Conservation (phyloP, 2,888 invertebrate species). For the Drosophila falleni region DNA sequence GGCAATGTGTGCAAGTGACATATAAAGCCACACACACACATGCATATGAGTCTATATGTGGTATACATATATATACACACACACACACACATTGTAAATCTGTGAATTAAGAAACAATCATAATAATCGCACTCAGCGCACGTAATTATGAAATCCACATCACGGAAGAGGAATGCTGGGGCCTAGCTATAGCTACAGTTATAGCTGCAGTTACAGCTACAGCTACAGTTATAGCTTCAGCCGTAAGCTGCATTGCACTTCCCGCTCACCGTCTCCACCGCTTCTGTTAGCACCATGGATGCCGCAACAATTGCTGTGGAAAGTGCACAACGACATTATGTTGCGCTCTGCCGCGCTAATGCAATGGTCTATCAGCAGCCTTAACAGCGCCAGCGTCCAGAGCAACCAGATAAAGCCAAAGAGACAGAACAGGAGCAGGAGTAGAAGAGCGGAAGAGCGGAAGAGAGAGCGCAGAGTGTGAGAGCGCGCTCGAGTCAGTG, state of each 20-base stretch:
- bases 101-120: conserved; percentile 81
- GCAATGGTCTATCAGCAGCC: conserved; percentile 68
- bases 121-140: conserved; percentile 76
- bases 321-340: conserved; percentile 75
- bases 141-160: conserved; percentile 75
- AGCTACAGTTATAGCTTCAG: conserved; percentile 14
- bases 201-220: conserved; percentile 13
- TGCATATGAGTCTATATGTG: conserved; percentile 1
- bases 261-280: neutral
- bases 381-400: conserved; percentile 56
- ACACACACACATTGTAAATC: conserved; percentile 28
- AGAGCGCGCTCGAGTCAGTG: conserved; percentile 2
- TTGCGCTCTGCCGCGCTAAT: conserved; percentile 75
- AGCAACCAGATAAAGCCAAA: conserved; percentile 48
- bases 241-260: conserved; percentile 50
- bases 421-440: conserved; percentile 6
- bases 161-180: conserved; percentile 35
- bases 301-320: conserved; percentile 68
- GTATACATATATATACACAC: neutral
- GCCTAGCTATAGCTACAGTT: conserved; percentile 34
- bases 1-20: conserved; percentile 18
- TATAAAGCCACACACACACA: conserved; percentile 11
- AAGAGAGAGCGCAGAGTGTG: neutral
- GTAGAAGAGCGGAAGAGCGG: neutral
- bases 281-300: conserved; percentile 52